Conservation (phyloP, 1,140 invertebrate species). For the Eulimnadia texana region DNA sequence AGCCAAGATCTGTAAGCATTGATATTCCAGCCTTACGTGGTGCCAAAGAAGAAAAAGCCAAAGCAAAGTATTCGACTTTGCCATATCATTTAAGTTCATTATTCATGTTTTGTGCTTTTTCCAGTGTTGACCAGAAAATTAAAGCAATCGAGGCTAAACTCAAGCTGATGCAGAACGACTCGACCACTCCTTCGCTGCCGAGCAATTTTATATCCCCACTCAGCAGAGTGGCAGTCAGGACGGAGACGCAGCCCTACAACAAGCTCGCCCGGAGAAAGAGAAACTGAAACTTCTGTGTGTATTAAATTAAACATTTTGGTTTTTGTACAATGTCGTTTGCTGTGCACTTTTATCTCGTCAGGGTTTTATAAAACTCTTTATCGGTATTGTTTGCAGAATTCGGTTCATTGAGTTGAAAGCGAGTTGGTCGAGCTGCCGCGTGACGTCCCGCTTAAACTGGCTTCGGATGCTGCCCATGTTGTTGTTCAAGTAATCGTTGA, state of each 20-base stretch:
- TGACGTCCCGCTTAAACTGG: not conserved
- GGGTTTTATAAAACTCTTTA: too few relatives aligned
- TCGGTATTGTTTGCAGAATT: not conserved
- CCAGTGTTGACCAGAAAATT: constrained; percentile 57
- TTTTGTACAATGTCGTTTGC: too few relatives aligned
- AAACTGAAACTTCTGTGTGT: not conserved
- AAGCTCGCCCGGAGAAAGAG: not conserved
- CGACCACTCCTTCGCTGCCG: not conserved
- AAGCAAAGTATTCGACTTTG: not conserved
- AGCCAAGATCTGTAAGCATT: constrained; percentile 35
- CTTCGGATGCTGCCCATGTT: not conserved
- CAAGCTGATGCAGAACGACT: constrained; percentile 47
- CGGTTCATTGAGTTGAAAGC: not conserved
- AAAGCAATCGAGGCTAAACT: constrained; percentile 75
- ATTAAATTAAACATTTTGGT: not conserved
- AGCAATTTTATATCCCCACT: constrained; percentile 5
- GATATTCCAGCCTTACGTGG: constrained; percentile 58
- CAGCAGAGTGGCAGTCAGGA: not conserved
- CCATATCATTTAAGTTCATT: not conserved
- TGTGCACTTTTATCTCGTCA: too few relatives aligned
- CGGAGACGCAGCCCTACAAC: not conserved
- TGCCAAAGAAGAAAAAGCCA: constrained; percentile 45
- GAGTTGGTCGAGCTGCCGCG: not conserved
- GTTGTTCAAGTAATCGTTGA: not conserved
- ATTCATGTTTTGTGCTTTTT: not conserved